A percentile compares a stretch with the other conserved stretches of the same genome.
Evolutionary conservation across 2,113 vertebrate species (phyloP).

Genomic region (Sprattus sprattus): DNA sequence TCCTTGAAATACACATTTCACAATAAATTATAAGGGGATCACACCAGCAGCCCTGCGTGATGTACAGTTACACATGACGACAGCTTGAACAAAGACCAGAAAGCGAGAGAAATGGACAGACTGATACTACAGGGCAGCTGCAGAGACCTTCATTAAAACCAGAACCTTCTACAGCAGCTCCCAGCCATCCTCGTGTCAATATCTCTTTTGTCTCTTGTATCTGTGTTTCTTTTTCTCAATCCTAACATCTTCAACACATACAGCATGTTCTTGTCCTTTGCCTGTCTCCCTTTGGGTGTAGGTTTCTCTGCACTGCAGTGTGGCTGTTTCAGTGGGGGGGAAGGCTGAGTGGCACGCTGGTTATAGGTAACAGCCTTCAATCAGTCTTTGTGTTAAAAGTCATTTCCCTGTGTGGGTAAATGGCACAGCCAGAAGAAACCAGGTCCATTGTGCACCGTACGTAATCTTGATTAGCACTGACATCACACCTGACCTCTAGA

Average conservation of each 20-base stretch:
- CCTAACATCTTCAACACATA: background rate
- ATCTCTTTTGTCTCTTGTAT: background rate
- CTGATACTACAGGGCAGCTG: background rate
- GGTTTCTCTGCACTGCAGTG: background rate
- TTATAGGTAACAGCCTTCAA: background rate
- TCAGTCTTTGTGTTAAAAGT: background rate
- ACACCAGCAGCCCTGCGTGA: too few species aligned
- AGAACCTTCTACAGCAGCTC: background rate
- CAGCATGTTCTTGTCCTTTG: background rate
- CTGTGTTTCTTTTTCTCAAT: background rate
- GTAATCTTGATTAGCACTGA: slow-evolving; percentile 1
- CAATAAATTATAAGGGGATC: too few species aligned
- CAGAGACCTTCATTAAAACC: background rate
- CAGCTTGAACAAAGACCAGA: background rate
- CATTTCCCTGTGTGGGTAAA: background rate
- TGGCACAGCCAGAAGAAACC: background rate
- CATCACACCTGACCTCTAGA: background rate
- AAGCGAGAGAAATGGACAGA: background rate
- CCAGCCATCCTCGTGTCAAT: background rate
- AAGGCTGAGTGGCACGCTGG: background rate
- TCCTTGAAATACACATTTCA: background rate
- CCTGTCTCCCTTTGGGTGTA: background rate
- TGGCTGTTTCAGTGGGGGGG: background rate
- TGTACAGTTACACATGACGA: too few species aligned
- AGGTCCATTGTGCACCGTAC: background rate